phyloP scores from a whole-genome alignment of 1,140 invertebrate genomes.

The Lucilia cuprina region DNA sequence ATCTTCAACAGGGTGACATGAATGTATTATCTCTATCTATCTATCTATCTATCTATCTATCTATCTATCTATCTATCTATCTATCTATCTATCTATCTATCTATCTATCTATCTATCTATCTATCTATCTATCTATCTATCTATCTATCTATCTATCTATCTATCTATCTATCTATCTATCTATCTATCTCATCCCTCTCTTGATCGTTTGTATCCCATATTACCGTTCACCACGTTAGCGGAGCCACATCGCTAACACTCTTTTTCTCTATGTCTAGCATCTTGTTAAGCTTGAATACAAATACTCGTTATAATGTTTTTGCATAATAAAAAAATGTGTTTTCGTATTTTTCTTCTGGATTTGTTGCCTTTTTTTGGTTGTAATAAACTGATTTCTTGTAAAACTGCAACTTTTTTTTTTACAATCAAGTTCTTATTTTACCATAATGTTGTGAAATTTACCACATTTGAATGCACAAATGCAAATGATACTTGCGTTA shows the following conservation, averaged over 20 bases:
- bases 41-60: no score
- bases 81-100: no score
- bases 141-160: no score
- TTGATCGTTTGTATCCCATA: no score
- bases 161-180: no score
- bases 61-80: no score
- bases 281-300: conserved; percentile 28
- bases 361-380: background rate
- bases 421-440: conserved; percentile 2
- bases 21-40: no score
- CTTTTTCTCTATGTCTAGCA: background rate
- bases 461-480: conserved; percentile 9
- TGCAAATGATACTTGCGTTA: background rate
- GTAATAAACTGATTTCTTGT: background rate
- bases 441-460: conserved; percentile 15
- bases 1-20: background rate
- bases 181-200: no score
- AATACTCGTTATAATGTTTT: background rate
- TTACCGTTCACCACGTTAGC: no score
- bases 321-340: conserved; percentile 20
- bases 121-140: no score
- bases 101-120: no score
- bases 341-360: background rate
- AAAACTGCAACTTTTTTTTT: background rate
- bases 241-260: no score